phyloP scores from a whole-genome alignment of 2,888 invertebrate genomes.

The Hyposoter didymator region DNA sequence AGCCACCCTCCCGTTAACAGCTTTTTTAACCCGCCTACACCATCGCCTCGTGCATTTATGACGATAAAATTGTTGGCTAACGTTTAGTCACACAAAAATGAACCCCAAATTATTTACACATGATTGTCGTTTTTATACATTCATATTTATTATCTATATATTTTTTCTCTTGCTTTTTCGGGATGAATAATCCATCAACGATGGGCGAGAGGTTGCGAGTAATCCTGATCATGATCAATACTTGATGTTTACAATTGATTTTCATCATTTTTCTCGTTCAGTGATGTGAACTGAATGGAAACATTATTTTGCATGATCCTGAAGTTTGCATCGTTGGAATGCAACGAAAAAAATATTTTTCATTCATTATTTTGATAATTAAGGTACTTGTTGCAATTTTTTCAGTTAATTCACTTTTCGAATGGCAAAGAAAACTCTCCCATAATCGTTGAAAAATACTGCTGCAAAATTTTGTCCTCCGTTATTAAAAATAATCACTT shows the following conservation, averaged over 20 bases:
- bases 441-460: too few relatives aligned
- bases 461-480: too few relatives aligned
- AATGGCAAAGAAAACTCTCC: too few relatives aligned
- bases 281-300: not conserved
- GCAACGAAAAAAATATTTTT: too few relatives aligned
- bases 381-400: too few relatives aligned
- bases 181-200: not conserved
- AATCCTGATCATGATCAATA: not conserved
- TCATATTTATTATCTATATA: not conserved
- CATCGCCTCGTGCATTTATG: conserved; percentile 25
- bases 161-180: not conserved
- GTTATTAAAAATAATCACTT: too few relatives aligned
- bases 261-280: not conserved
- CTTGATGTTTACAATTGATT: not conserved
- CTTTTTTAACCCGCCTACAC: conserved; percentile 32
- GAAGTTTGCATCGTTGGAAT: too few relatives aligned
- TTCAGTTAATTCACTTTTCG: too few relatives aligned
- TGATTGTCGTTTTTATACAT: not conserved
- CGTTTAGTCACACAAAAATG: not conserved
- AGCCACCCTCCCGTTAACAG: conserved; percentile 5
- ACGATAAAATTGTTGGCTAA: conserved; percentile 26
- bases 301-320: too few relatives aligned
- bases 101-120: not conserved
- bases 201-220: not conserved
- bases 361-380: too few relatives aligned